Base-by-base conservation (phyloP, 35 echinoderm and acorn worm species). In the Eucidaris tribuloides region DNA sequence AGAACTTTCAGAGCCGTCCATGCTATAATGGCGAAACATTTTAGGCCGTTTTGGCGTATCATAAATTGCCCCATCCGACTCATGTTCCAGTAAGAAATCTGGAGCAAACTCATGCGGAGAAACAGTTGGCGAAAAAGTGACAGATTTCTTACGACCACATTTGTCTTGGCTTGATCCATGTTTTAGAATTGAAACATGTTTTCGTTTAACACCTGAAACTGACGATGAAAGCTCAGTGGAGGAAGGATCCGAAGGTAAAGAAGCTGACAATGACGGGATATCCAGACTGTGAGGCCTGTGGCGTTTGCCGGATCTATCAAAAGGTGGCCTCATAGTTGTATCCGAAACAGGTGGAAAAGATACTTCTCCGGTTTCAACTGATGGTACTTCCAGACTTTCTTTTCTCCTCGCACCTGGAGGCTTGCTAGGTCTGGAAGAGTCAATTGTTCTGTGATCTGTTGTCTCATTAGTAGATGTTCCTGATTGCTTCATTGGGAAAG, bases 61-160 rank as follows among this genome's bases (percentile, higher is more conserved):
- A 45, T 84, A 46, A 40, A 72, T 72, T 3, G 66, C 66, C 23
- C 66, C 66, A 72, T 72, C 66, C 13, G 34, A 74, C 24, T 74
- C 68, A 20, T 36, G 68, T 42, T 74, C 68, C 11, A 74, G 44
- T 11, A 25, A 42, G 37, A 74, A 74, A 25, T 74, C 68, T 9
- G 68, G 68, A 42, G 14, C n/a, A 2, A 74, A 33, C 3, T 88
- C 85, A 28, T 79, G 76, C 36, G 85, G 85, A 28, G 85, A 79
- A 23, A 94, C 85, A 45, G 83, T 86, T 24, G 92, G 92, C 31
- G 92, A 94, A 76, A 94, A 94, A 77, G 92, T 89, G 4, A 94
- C 92, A 27, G 92, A 94, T 60, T 94, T 94, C 65, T 94, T 94
- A 54, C 81, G 81, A 58, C 86, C 82, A 24, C 76, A 40, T 46